Evolutionary conservation across 2,113 vertebrate genomes (phyloP).

Genomic region (Balaeniceps rex): DNA sequence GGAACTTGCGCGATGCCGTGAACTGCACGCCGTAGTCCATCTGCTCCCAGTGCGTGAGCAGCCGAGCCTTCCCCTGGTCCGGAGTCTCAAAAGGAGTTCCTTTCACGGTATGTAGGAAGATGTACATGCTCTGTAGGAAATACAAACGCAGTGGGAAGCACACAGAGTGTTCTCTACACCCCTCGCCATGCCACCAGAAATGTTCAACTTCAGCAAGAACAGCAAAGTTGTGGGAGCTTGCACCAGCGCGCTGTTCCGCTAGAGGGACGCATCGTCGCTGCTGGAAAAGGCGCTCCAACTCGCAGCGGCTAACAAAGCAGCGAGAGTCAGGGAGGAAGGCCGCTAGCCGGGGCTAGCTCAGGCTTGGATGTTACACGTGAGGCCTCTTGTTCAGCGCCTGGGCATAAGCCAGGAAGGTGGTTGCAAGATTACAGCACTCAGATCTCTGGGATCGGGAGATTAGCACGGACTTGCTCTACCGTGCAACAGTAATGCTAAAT

Average conservation of each 20-base stretch:
- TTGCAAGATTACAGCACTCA: neutral
- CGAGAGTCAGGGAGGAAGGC: neutral
- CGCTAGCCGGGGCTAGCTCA: neutral
- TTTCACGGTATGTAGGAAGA: constrained; percentile 94
- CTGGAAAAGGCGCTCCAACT: neutral
- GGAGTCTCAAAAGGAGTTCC: constrained; percentile 96
- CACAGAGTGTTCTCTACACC: accelerated
- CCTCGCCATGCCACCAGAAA: neutral
- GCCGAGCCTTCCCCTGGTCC: constrained; percentile 91
- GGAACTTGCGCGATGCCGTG: constrained; percentile 93
- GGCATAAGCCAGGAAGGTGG: neutral
- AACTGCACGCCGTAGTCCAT: constrained; percentile 98
- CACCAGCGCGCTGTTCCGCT: neutral
- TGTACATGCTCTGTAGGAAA: constrained; percentile 90
- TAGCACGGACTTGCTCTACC: neutral
- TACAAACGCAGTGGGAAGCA: neutral
- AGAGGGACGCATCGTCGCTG: neutral
- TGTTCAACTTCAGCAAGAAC: no score
- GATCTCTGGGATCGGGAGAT: neutral
- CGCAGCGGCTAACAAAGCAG: neutral
- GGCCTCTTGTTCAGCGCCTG: neutral
- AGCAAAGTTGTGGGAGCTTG: accelerated
- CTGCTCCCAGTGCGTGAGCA: constrained; percentile 98
- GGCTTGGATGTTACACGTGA: neutral
- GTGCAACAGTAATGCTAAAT: neutral